These are phyloP conservation scores for Prietella phreatophila DNA, from an alignment of 2,113 vertebrate genomes.

Conservation along the genomic window DNA sequence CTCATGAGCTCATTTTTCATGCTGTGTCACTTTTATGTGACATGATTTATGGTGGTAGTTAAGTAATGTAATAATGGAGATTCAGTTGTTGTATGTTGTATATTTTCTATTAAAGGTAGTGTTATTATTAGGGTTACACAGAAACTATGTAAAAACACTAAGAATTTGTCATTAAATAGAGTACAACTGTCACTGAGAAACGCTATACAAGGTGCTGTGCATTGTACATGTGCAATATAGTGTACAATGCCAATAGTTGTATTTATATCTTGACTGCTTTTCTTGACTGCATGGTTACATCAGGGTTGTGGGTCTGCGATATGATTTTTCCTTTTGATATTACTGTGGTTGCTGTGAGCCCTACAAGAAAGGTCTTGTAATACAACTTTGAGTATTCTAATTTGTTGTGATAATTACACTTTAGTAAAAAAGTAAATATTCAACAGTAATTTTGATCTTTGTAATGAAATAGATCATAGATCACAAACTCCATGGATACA, in stretches of 20 bases:
- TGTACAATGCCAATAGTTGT: neutral
- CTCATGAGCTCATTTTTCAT: conserved; percentile 21
- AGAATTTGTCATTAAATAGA: neutral
- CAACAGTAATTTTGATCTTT: neutral
- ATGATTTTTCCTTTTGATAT: neutral
- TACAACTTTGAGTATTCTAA: neutral
- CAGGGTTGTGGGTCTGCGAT: neutral
- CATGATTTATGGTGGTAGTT: conserved; percentile 16
- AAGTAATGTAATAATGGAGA: neutral
- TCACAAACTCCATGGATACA: neutral
- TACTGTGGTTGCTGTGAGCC: neutral
- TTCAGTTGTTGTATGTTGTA: neutral
- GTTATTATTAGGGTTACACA: neutral
- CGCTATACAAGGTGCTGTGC: neutral
- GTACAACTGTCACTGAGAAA: neutral
- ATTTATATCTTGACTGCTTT: neutral
- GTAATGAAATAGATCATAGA: neutral
- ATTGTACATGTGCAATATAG: neutral
- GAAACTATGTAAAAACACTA: neutral
- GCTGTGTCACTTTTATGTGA: too few species aligned
- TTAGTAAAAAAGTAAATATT: neutral
- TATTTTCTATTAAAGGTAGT: neutral
- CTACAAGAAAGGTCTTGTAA: neutral
- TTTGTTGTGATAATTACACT: neutral
- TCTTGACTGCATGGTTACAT: neutral